These are phyloP conservation scores for Galago senegalensis DNA, from an alignment of 2,797 vertebrate genomes.

Conservation along the genomic window DNA sequence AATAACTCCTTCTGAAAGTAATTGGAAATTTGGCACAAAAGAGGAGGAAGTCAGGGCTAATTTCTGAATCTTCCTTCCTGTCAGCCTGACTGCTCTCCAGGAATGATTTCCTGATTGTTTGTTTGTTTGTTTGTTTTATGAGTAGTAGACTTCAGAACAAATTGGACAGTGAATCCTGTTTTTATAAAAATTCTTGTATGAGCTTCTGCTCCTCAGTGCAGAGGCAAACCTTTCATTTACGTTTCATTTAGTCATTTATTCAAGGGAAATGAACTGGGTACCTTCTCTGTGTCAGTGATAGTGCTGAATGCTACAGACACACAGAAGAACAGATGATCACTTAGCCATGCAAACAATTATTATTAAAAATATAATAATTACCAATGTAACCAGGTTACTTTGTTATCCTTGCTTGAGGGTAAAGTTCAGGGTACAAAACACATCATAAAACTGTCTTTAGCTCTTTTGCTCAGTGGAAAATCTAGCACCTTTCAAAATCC, in stretches of 20 bases:
- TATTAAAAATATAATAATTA: constrained; percentile 18
- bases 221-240: neutral
- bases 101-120: constrained; percentile 22
- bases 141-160: neutral
- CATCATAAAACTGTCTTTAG: neutral
- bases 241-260: constrained; percentile 57
- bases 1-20: constrained; percentile 20
- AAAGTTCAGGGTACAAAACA: constrained; percentile 24
- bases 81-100: neutral
- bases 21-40: constrained; percentile 39
- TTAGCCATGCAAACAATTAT: constrained; percentile 18
- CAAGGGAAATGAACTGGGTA: constrained; percentile 23
- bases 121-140: constrained; percentile 58
- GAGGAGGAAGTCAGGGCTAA: neutral
- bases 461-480: constrained; percentile 52
- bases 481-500: neutral
- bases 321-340: constrained; percentile 2
- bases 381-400: neutral
- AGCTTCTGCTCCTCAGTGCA: neutral
- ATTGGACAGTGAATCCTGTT: neutral
- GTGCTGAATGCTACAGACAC: neutral
- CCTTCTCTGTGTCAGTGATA: constrained; percentile 16
- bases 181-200: neutral
- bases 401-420: neutral
- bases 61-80: constrained; percentile 37